These are phyloP conservation scores for Hyles euphorbiae DNA, from an alignment of 1,140 invertebrate species.

Conservation along the genomic window DNA sequence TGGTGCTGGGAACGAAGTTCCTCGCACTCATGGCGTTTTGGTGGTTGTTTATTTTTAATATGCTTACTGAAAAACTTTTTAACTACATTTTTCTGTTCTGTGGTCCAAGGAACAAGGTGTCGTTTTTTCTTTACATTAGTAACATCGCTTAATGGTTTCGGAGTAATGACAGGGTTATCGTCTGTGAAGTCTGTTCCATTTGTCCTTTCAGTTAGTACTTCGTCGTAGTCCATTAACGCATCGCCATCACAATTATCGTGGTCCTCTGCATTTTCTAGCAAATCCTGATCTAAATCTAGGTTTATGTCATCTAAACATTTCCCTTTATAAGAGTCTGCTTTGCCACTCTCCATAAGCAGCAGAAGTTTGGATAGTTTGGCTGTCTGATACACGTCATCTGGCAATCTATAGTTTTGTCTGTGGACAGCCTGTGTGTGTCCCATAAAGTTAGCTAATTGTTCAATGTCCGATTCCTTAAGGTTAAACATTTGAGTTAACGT, in stretches of 20 bases:
- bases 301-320: constrained; percentile 49
- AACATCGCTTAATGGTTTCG: constrained; percentile 32
- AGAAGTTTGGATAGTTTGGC: constrained; percentile 38
- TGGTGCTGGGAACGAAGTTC: no score
- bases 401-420: constrained; percentile 15
- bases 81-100: constrained; percentile 22
- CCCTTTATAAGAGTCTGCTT: constrained; percentile 35
- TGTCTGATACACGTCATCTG: constrained; percentile 9
- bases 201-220: no score
- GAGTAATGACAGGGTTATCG: no score
- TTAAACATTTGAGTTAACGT: constrained; percentile 45
- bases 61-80: neutral
- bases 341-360: constrained; percentile 46
- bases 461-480: constrained; percentile 38
- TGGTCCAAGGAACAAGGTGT: constrained; percentile 40
- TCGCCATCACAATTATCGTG: no score
- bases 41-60: constrained; percentile 2
- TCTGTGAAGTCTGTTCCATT: no score
- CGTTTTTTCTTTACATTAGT: constrained; percentile 35
- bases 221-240: no score
- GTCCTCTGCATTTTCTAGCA: no score
- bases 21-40: no score
- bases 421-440: constrained; percentile 26
- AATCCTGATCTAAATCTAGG: constrained; percentile 19
- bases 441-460: constrained; percentile 44